Conservation (phyloP, 2,888 invertebrate species). For the Andrena bicolor region DNA sequence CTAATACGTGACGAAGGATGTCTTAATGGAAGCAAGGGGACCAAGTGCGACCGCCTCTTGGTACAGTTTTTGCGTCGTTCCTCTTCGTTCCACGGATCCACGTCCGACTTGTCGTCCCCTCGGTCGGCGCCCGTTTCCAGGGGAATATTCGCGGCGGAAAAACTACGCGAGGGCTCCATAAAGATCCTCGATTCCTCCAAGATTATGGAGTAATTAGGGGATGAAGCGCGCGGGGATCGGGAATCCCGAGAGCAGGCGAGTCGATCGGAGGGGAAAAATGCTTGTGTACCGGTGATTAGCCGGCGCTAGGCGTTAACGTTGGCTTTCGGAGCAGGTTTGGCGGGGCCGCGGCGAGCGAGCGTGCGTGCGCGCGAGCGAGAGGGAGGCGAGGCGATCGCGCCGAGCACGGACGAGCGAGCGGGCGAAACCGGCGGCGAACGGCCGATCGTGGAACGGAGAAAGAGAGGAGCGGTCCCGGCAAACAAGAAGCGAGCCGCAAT, state of each 20-base stretch:
- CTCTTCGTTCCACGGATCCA: background rate
- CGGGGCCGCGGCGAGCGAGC: constrained; percentile 56
- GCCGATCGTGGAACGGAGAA: constrained; percentile 37
- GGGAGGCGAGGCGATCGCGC: constrained; percentile 38
- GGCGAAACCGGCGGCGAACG: constrained; percentile 23
- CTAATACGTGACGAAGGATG: constrained; percentile 66
- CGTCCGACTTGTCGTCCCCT: no score
- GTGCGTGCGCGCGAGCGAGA: constrained; percentile 32
- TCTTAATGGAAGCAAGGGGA: constrained; percentile 51
- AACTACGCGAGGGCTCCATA: no score
- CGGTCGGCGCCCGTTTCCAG: no score
- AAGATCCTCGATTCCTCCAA: no score
- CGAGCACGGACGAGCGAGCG: constrained; percentile 9
- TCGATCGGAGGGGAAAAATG: constrained; percentile 62
- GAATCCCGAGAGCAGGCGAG: constrained; percentile 38
- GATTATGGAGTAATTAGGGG: background rate
- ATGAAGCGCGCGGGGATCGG: background rate
- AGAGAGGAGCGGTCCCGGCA: constrained; percentile 66
- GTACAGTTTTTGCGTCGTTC: constrained; percentile 55
- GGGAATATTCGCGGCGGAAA: no score
- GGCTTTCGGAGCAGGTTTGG: constrained; percentile 74
- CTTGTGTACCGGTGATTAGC: constrained; percentile 72
- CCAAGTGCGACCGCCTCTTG: constrained; percentile 47
- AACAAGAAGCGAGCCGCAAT: constrained; percentile 76
- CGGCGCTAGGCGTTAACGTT: constrained; percentile 75